A percentile compares a stretch with the other conserved stretches of the same genome.
phyloP scores from a whole-genome alignment of 1,140 invertebrate genomes.

The Phenacoccus solenopsis region DNA sequence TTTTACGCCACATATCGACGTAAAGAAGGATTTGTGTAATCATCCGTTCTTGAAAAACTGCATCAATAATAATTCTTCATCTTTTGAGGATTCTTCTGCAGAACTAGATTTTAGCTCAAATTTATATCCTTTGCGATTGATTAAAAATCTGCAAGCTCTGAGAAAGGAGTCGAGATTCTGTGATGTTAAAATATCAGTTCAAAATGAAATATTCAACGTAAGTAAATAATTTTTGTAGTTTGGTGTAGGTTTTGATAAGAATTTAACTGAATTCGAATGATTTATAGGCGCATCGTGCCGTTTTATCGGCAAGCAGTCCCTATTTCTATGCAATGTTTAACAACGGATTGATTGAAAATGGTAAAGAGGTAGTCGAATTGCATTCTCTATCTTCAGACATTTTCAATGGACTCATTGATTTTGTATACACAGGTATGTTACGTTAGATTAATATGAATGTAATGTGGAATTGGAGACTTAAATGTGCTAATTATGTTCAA shows the following conservation, averaged over 20 bases:
- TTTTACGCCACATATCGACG: not conserved
- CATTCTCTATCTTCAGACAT: slow-evolving; percentile 61
- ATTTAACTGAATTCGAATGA: not conserved
- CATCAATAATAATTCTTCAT: not conserved
- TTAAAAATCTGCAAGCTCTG: slow-evolving; percentile 7
- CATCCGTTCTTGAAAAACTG: not conserved
- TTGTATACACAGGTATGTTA: slow-evolving; percentile 72
- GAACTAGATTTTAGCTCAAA: not conserved
- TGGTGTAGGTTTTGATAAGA: not conserved
- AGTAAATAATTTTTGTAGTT: not conserved
- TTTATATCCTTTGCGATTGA: not conserved
- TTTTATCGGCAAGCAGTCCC: slow-evolving; percentile 80
- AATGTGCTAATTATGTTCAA: too few relatives aligned
- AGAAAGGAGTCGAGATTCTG: slow-evolving; percentile 7
- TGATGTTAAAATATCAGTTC: slow-evolving; percentile 7
- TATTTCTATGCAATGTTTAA: slow-evolving; percentile 96
- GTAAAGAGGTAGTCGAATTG: slow-evolving; percentile 59
- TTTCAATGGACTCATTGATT: slow-evolving; percentile 63
- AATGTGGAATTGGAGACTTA: too few relatives aligned
- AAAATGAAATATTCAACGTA: slow-evolving; percentile 7
- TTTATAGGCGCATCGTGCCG: slow-evolving; percentile 72
- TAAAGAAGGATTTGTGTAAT: not conserved
- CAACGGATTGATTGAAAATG: slow-evolving; percentile 64
- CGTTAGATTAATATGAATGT: too few relatives aligned
- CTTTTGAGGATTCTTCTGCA: not conserved